Conservation (phyloP, 2,888 invertebrate species). For the Rhingia campestris region DNA sequence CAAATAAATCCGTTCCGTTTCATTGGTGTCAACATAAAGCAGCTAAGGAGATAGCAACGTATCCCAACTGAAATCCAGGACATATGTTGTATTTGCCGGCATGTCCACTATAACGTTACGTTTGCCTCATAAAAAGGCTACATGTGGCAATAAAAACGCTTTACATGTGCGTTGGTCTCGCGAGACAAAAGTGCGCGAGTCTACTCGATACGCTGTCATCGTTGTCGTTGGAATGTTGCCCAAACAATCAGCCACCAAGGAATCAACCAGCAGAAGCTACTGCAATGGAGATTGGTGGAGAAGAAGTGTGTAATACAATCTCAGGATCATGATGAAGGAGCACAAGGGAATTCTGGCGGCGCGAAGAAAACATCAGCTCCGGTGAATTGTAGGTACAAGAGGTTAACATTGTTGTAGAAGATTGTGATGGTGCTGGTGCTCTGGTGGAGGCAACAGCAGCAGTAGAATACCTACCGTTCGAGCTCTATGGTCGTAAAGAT, state of each 20-base stretch:
- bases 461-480: conserved; percentile 14
- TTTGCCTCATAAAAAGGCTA: conserved; percentile 52
- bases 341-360: not conserved
- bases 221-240: conserved; percentile 13
- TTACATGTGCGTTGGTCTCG: conserved; percentile 65
- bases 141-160: conserved; percentile 63
- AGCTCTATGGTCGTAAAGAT: conserved; percentile 60
- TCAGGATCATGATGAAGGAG: conserved; percentile 37
- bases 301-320: conserved; percentile 19
- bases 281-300: conserved; percentile 18
- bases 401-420: conserved; percentile 45
- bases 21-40: conserved; percentile 72
- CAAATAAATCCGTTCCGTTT: conserved; percentile 72
- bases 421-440: conserved; percentile 7
- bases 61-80: conserved; percentile 35
- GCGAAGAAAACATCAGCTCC: conserved; percentile 16
- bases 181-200: conserved; percentile 62
- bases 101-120: conserved; percentile 2
- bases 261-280: conserved; percentile 55
- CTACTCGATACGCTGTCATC: conserved; percentile 26
- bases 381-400: conserved; percentile 38
- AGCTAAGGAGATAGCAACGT: conserved; percentile 42
- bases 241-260: conserved; percentile 64
- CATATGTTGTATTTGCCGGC: conserved; percentile 2
- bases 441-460: not conserved